Percentiles rank a stretch among this genome's conserved stretches.
Evolutionary conservation across 1,140 invertebrate genomes (phyloP).

Genomic region (Tetragonula clypearis): DNA sequence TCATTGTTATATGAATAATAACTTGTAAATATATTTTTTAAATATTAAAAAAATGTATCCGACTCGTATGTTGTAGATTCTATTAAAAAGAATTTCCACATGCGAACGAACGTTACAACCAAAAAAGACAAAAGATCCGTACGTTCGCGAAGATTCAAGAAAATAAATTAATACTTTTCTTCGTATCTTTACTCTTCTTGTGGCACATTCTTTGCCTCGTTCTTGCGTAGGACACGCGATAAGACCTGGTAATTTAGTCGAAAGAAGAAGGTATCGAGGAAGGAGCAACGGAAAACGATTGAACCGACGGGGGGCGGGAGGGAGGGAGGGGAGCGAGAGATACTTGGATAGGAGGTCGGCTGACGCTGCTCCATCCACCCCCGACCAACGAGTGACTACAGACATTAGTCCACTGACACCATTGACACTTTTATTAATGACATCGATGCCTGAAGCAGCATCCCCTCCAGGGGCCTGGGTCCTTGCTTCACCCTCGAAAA

Average conservation of each 20-base stretch:
- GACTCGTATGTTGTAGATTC: no score
- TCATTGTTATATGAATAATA: no score
- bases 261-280: slow-evolving; percentile 24
- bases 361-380: slow-evolving; percentile 47
- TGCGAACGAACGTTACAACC: accelerated
- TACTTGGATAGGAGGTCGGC: slow-evolving; percentile 65
- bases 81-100: no score
- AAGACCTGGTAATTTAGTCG: slow-evolving; percentile 42
- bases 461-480: slow-evolving; percentile 44
- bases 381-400: slow-evolving; percentile 77
- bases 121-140: no score
- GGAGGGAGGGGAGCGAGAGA: slow-evolving; percentile 55
- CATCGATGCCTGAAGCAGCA: slow-evolving; percentile 72
- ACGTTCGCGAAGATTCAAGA: not conserved
- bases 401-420: slow-evolving; percentile 82
- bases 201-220: not conserved
- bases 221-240: slow-evolving; percentile 23
- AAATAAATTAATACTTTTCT: not conserved
- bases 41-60: not conserved
- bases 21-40: not conserved
- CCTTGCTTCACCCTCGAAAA: slow-evolving; percentile 40
- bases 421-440: slow-evolving; percentile 83
- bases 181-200: accelerated
- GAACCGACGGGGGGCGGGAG: slow-evolving; percentile 31
- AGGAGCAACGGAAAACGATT: slow-evolving; percentile 58